Evolutionary conservation across 2,888 invertebrate species (phyloP).

Genomic region (Lepidonotus clava): DNA sequence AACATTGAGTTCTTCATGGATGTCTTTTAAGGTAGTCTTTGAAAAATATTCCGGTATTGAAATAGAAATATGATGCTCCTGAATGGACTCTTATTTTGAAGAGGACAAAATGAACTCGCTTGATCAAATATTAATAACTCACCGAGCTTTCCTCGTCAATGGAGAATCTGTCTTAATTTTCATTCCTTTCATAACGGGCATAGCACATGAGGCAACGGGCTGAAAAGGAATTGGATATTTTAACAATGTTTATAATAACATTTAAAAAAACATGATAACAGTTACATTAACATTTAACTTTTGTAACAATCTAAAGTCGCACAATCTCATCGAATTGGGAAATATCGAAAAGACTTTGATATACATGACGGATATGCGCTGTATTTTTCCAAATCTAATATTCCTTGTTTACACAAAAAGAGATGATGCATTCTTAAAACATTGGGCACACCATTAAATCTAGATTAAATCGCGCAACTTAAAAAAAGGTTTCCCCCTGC

Average conservation of each 20-base stretch:
- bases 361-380: too few relatives aligned
- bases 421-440: too few relatives aligned
- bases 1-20: too few relatives aligned
- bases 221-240: too few relatives aligned
- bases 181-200: constrained; percentile 99
- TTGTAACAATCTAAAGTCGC: not conserved
- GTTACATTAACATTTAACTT: not conserved
- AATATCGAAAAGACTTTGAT: too few relatives aligned
- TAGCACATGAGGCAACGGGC: constrained; percentile 99
- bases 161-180: constrained; percentile 98
- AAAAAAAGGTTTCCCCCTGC: not conserved
- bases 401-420: not conserved
- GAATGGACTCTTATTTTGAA: not conserved
- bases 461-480: not conserved
- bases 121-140: constrained; percentile 70
- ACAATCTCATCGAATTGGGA: too few relatives aligned
- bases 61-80: not conserved
- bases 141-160: constrained; percentile 89
- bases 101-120: not conserved
- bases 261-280: not conserved
- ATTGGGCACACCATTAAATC: too few relatives aligned
- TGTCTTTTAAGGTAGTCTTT: too few relatives aligned
- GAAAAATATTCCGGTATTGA: too few relatives aligned
- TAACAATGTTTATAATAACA: too few relatives aligned
- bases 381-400: too few relatives aligned